These are phyloP conservation scores for Rhinophrynus dorsalis DNA, from an alignment of 2,797 vertebrate genomes.

Conservation along the genomic window DNA sequence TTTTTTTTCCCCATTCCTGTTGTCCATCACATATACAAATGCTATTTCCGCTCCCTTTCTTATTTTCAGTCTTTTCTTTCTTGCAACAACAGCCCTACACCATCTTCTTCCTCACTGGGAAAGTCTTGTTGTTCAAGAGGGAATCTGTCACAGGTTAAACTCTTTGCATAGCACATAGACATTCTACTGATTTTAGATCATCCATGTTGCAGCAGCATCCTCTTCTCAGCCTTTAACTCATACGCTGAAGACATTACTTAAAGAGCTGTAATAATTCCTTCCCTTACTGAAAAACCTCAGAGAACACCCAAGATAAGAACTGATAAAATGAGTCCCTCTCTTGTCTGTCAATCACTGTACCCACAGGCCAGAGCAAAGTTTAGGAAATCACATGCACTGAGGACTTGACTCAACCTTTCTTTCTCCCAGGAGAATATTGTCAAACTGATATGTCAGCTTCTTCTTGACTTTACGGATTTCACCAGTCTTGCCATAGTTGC, in stretches of 20 bases:
- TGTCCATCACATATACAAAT: too few species aligned
- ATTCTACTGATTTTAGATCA: too few species aligned
- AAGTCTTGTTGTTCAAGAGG: too few species aligned
- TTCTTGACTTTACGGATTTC: slow-evolving; percentile 73
- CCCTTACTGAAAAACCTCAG: not conserved
- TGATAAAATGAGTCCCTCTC: not conserved
- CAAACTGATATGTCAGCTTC: slow-evolving; percentile 72
- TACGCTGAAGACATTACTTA: not conserved
- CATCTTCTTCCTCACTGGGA: too few species aligned
- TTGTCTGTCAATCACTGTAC: not conserved
- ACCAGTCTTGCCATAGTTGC: slow-evolving; percentile 71
- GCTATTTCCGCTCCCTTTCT: too few species aligned
- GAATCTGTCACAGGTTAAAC: too few species aligned
- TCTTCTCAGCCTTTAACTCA: not conserved
- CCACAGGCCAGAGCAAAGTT: not conserved
- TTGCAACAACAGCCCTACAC: too few species aligned
- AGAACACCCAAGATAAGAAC: not conserved
- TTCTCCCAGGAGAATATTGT: slow-evolving; percentile 56
- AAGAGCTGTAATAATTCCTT: not conserved
- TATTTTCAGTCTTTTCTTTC: too few species aligned
- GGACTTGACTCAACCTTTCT: not conserved
- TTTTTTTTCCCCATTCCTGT: too few species aligned
- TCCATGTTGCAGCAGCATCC: too few species aligned
- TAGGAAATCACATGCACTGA: not conserved
- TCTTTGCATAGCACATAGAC: too few species aligned